Evolutionary conservation across 2,888 invertebrate genomes (phyloP).

Genomic region (Drosophila cognata): DNA sequence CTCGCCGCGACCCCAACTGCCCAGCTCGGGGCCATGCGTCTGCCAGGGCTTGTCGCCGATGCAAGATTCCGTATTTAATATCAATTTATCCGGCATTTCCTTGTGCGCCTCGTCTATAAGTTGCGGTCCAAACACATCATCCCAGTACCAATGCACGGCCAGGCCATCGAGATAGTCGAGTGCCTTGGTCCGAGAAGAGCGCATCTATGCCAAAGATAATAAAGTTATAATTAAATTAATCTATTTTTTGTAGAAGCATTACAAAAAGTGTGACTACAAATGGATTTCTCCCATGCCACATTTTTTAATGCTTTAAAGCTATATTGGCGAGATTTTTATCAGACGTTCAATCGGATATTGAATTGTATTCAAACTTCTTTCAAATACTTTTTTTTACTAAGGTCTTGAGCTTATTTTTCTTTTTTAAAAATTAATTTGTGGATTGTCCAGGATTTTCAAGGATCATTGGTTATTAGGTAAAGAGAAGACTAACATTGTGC

Average conservation of each 20-base stretch:
- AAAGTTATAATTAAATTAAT: not conserved
- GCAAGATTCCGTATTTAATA: constrained; percentile 94
- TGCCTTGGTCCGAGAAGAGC: constrained; percentile 85
- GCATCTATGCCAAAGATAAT: constrained; percentile 85
- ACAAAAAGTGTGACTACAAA: not conserved
- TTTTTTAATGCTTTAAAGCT: not conserved
- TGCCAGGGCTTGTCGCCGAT: constrained; percentile 87
- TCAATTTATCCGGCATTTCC: constrained; percentile 89
- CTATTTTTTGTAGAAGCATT: not conserved
- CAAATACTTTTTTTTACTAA: not conserved
- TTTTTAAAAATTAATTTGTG: not conserved
- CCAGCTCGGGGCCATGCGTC: constrained; percentile 87
- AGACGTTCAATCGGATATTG: not conserved
- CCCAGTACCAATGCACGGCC: constrained; percentile 94
- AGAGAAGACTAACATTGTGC: not conserved
- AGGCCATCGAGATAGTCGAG: constrained; percentile 90
- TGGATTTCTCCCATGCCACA: not conserved
- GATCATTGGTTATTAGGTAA: not conserved
- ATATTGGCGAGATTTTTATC: not conserved
- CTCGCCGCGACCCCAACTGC: constrained; percentile 91
- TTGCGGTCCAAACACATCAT: constrained; percentile 87
- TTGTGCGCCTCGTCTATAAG: constrained; percentile 88
- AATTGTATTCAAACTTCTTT: not conserved
- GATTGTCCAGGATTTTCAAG: not conserved
- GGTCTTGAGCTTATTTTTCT: not conserved